Percentiles rank a stretch among this genome's conserved stretches.
Evolutionary conservation across 2,113 vertebrate genomes (phyloP).

Genomic region (Alexandromys fortis): DNA sequence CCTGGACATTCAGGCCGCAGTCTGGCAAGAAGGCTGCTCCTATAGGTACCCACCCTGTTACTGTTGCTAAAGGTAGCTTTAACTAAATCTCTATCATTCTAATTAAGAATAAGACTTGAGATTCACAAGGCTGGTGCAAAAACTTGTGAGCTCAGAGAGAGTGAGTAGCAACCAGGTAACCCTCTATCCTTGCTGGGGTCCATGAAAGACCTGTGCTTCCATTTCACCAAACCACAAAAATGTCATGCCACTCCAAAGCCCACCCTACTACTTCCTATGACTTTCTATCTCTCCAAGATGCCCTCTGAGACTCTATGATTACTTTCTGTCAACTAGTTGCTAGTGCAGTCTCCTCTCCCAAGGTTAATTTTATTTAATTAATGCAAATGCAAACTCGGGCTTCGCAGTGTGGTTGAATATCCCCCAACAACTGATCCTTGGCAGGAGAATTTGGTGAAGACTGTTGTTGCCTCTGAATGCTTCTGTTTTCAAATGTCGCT

Average conservation of each 20-base stretch:
- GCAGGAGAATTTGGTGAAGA: not conserved
- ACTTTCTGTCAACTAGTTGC: not conserved
- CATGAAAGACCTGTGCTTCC: too few species aligned
- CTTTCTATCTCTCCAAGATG: not conserved
- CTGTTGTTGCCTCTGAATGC: accelerated
- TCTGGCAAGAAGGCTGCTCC: not conserved
- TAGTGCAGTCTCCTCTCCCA: not conserved
- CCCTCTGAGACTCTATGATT: not conserved
- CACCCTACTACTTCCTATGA: not conserved
- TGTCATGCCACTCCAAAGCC: not conserved
- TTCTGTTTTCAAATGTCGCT: not conserved
- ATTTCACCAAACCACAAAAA: not conserved
- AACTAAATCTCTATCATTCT: not conserved
- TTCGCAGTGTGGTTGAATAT: not conserved
- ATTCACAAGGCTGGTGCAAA: not conserved
- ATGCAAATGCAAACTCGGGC: not conserved
- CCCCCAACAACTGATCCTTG: not conserved
- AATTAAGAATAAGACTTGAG: not conserved
- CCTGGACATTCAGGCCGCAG: not conserved
- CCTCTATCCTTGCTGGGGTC: not conserved
- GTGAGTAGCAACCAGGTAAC: not conserved
- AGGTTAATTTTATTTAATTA: not conserved
- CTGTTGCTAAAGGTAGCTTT: not conserved
- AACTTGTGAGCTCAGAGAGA: not conserved
- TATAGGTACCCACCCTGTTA: not conserved